Evolutionary conservation across 64 coral and sea anemone species (phyloP).

Genomic region (Montipora sp.): DNA sequence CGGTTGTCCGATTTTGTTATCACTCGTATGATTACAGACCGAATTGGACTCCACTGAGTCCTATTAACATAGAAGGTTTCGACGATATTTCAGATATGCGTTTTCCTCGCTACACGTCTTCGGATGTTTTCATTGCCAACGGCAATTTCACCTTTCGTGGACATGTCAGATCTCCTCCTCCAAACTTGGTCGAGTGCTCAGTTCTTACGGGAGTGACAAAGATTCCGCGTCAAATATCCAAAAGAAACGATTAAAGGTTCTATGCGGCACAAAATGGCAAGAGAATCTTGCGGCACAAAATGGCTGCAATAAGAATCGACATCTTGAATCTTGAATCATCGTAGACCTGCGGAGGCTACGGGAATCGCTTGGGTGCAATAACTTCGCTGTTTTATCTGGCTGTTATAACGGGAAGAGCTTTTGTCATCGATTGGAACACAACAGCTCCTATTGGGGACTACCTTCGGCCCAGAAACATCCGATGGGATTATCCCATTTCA

Average conservation of each 20-base stretch:
- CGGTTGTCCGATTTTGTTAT: no score
- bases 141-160: neutral
- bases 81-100: slow-evolving; percentile 2
- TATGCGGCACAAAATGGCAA: slow-evolving; percentile 63
- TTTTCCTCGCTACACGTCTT: slow-evolving; percentile 13
- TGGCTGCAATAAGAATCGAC: slow-evolving; percentile 12
- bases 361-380: slow-evolving; percentile 62
- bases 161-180: neutral
- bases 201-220: neutral
- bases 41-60: no score
- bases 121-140: neutral
- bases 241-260: neutral
- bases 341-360: slow-evolving; percentile 45
- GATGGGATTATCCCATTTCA: slow-evolving; percentile 39
- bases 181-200: neutral
- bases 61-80: neutral
- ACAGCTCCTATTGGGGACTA: neutral
- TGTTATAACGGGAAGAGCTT: slow-evolving; percentile 56
- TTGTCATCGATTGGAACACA: slow-evolving; percentile 42
- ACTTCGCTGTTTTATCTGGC: slow-evolving; percentile 51
- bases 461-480: slow-evolving; percentile 54
- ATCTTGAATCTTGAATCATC: neutral
- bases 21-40: no score
- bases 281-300: neutral
- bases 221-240: neutral